Evolutionary conservation across 1,140 invertebrate species (phyloP).

Genomic region (Aleiodes sp.): DNA sequence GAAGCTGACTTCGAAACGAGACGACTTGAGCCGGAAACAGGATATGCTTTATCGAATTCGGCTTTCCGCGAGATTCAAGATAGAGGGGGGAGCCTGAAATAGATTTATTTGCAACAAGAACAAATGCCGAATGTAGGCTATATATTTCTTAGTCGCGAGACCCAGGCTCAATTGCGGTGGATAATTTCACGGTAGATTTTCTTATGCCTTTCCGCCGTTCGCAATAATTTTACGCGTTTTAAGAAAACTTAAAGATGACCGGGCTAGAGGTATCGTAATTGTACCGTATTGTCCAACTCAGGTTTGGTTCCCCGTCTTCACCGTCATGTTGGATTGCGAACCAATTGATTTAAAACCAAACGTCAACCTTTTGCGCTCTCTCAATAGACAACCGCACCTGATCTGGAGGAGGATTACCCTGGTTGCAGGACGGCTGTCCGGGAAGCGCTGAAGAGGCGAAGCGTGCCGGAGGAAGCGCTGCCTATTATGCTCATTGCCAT

Average conservation of each 20-base stretch:
- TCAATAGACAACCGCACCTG: constrained; percentile 27
- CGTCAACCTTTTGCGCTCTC: constrained; percentile 21
- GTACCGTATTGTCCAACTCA: constrained; percentile 29
- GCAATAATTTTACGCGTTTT: constrained; percentile 38
- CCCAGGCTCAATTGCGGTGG: constrained; percentile 36
- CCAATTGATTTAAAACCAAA: constrained; percentile 30
- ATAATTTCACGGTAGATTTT: constrained; percentile 45
- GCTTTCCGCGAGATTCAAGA: constrained; percentile 36
- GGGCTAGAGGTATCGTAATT: constrained; percentile 28
- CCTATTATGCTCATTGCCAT: constrained; percentile 21
- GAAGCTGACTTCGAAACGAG: constrained; percentile 32
- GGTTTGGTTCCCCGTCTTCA: constrained; percentile 27
- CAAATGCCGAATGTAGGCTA: constrained; percentile 41
- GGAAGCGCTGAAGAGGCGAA: constrained; percentile 12
- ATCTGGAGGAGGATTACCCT: constrained; percentile 23
- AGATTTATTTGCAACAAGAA: constrained; percentile 43
- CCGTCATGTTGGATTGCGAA: not conserved
- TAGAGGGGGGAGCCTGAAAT: constrained; percentile 34
- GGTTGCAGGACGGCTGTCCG: constrained; percentile 28
- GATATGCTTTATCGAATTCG: not conserved
- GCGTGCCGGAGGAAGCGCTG: constrained; percentile 6
- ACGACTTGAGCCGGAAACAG: constrained; percentile 28
- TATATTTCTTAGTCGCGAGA: constrained; percentile 45
- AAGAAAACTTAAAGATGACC: constrained; percentile 34
- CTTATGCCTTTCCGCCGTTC: constrained; percentile 42